These are phyloP conservation scores for Sinocyclocheilus maitianheensis DNA, from an alignment of 2,113 vertebrate genomes.

Conservation along the genomic window DNA sequence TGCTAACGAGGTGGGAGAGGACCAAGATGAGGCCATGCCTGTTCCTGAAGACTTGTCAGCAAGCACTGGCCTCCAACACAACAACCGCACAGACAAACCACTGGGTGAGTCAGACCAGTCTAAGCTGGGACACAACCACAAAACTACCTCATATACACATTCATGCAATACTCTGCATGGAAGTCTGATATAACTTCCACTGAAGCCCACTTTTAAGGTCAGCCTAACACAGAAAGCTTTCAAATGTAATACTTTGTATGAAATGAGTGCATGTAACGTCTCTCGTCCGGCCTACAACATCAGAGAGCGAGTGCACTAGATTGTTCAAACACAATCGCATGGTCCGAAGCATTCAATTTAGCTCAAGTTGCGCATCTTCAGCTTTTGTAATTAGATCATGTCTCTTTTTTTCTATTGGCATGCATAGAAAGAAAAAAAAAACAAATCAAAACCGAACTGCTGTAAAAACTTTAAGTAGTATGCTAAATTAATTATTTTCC, in stretches of 20 bases:
- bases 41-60: constrained; percentile 97
- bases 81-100: constrained; percentile 85
- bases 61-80: constrained; percentile 84
- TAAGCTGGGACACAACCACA: constrained; percentile 35
- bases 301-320: not conserved
- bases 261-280: not conserved
- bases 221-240: not conserved
- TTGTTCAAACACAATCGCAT: not conserved
- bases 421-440: not conserved
- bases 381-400: not conserved
- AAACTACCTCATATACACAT: constrained; percentile 22
- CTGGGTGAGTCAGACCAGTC: constrained; percentile 74
- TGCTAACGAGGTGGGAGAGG: constrained; percentile 84
- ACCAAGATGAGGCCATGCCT: constrained; percentile 95
- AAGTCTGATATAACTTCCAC: not conserved
- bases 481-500: not conserved
- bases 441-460: not conserved
- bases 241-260: not conserved
- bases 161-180: not conserved
- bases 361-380: not conserved
- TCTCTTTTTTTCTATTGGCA: not conserved
- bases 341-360: not conserved
- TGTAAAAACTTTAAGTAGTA: not conserved
- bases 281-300: not conserved
- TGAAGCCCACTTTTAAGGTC: constrained; percentile 1